Percentiles rank a stretch among this genome's conserved stretches.
Conservation (phyloP, 2,797 vertebrate species). For the Fistularia commersonii region DNA sequence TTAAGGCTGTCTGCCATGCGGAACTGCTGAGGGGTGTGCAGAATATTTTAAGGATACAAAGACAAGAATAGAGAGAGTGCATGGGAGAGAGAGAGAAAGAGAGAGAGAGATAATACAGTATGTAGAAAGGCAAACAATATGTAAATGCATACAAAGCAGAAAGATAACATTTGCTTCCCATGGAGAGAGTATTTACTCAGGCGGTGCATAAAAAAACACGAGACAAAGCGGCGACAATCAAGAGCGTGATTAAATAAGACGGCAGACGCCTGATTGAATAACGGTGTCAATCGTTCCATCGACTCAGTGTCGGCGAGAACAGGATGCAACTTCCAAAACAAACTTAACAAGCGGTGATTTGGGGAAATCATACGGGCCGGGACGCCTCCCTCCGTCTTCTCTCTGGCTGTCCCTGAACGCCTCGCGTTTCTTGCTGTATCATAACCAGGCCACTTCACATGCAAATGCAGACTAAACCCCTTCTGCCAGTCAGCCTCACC, state of each 20-base stretch:
- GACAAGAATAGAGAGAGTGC: slow-evolving; percentile 29
- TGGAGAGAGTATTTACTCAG: slow-evolving; percentile 56
- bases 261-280: slow-evolving; percentile 50
- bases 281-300: slow-evolving; percentile 28
- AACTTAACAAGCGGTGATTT: slow-evolving; percentile 11
- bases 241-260: slow-evolving; percentile 52
- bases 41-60: slow-evolving; percentile 92
- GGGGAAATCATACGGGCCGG: slow-evolving; percentile 46
- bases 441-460: slow-evolving; percentile 56
- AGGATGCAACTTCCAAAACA: slow-evolving; percentile 22
- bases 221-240: slow-evolving; percentile 42
- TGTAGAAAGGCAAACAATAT: slow-evolving; percentile 62
- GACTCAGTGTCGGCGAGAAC: slow-evolving; percentile 15
- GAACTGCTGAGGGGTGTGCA: slow-evolving; percentile 90
- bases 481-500: slow-evolving; percentile 43
- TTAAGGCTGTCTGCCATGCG: slow-evolving; percentile 92
- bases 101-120: slow-evolving; percentile 36
- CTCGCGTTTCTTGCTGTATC: slow-evolving; percentile 37
- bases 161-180: slow-evolving; percentile 59
- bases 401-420: neutral
- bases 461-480: slow-evolving; percentile 51
- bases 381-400: slow-evolving; percentile 28
- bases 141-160: slow-evolving; percentile 63
- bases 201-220: slow-evolving; percentile 48
- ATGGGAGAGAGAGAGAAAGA: slow-evolving; percentile 9